Percentiles rank a stretch among this genome's conserved stretches.
These are phyloP conservation scores for Semibalanus balanoides DNA, from an alignment of 1,140 invertebrate species.

Conservation along the genomic window DNA sequence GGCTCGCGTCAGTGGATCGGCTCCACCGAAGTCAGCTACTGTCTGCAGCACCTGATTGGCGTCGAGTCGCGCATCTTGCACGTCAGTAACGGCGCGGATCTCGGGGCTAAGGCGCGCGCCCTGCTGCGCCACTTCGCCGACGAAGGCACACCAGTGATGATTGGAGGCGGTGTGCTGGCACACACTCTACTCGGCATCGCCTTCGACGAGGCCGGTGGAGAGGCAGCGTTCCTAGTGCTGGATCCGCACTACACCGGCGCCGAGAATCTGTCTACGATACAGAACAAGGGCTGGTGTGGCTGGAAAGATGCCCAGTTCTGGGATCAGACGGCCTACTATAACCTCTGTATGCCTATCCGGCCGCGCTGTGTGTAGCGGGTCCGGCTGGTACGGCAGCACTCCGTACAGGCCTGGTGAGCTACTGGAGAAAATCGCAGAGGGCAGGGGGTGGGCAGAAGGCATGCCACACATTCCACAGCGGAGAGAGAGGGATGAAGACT, in stretches of 20 bases:
- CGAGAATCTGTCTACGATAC: slow-evolving; percentile 48
- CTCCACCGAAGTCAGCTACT: slow-evolving; percentile 89
- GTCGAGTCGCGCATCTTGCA: slow-evolving; percentile 69
- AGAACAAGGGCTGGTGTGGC: slow-evolving; percentile 78
- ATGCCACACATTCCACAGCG: too few species aligned
- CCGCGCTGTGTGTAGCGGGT: slow-evolving; percentile 18
- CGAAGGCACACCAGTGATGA: slow-evolving; percentile 95
- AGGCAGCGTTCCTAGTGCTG: slow-evolving; percentile 78
- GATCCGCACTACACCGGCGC: slow-evolving; percentile 94
- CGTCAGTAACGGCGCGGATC: slow-evolving; percentile 66
- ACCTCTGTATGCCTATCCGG: slow-evolving; percentile 73
- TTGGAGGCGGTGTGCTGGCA: slow-evolving; percentile 91
- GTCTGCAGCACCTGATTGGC: slow-evolving; percentile 64
- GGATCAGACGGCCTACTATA: slow-evolving; percentile 84
- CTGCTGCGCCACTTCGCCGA: slow-evolving; percentile 78
- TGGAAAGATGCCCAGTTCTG: slow-evolving; percentile 87
- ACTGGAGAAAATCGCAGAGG: too few species aligned
- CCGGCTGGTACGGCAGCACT: too few species aligned
- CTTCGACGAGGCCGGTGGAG: slow-evolving; percentile 56
- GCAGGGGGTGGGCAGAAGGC: too few species aligned
- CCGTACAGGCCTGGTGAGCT: too few species aligned
- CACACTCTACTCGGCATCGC: slow-evolving; percentile 94
- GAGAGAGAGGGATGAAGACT: too few species aligned
- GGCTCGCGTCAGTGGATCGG: slow-evolving; percentile 94
- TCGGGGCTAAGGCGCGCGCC: slow-evolving; percentile 61